Conservation (phyloP, 2,888 invertebrate genomes). For the Drosophila kokeensis region DNA sequence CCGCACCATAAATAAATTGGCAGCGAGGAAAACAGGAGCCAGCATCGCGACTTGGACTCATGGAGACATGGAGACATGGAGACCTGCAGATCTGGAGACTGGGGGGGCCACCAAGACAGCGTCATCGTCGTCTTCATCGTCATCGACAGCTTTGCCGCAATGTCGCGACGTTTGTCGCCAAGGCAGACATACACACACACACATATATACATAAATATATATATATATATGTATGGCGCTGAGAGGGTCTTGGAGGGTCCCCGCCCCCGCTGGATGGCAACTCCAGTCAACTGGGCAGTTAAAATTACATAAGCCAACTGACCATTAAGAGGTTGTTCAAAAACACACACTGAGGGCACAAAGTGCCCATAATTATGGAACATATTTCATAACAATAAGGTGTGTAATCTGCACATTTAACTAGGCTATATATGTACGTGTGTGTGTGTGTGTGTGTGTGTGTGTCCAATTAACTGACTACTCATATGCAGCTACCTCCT, state of each 20-base stretch:
- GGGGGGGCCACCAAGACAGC: constrained; percentile 13
- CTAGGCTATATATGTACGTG: constrained; percentile 49
- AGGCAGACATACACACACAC: constrained; percentile 62
- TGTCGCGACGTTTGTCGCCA: constrained; percentile 71
- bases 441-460: constrained; percentile 29
- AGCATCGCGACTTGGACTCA: constrained; percentile 19
- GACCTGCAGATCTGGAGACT: neutral
- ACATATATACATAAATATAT: constrained; percentile 54
- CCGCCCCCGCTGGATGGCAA: neutral
- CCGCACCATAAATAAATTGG: constrained; percentile 84
- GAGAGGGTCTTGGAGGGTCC: constrained; percentile 14
- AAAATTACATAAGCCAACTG: constrained; percentile 71
- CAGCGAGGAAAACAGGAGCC: constrained; percentile 80
- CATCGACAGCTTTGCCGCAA: constrained; percentile 57
- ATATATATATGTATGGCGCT: neutral
- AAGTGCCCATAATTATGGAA: constrained; percentile 75
- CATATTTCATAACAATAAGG: constrained; percentile 81
- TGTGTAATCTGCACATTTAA: constrained; percentile 78
- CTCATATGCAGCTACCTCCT: constrained; percentile 13
- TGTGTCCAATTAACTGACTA: constrained; percentile 57
- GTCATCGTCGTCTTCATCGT: constrained; percentile 40
- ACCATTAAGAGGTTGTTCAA: constrained; percentile 70
- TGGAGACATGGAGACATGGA: neutral
- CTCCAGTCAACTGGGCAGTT: constrained; percentile 25
- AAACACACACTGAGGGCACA: constrained; percentile 14